These are phyloP conservation scores for Gandaritis pyraliata DNA, from an alignment of 2,888 invertebrate genomes.

Conservation along the genomic window DNA sequence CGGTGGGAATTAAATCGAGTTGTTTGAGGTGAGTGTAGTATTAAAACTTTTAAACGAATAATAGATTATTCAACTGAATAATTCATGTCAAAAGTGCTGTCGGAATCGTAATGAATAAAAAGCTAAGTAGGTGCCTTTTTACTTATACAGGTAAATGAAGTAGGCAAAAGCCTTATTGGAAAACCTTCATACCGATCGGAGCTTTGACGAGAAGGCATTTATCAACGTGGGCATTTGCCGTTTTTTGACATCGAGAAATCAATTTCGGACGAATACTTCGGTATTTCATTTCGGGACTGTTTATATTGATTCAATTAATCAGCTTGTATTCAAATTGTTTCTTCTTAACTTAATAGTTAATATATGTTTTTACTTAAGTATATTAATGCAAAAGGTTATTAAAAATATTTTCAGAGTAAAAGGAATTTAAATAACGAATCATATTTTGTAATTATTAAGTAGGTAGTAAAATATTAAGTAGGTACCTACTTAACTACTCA, in stretches of 20 bases:
- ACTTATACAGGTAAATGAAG: background rate
- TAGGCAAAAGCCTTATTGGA: slow-evolving; percentile 6
- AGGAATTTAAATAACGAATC: too few relatives aligned
- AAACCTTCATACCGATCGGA: slow-evolving; percentile 1
- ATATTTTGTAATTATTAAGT: too few relatives aligned
- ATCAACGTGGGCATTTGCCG: slow-evolving; percentile 5
- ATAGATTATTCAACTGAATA: slow-evolving; percentile 8
- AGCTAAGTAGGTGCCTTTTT: background rate
- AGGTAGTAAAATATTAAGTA: too few relatives aligned
- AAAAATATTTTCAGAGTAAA: too few relatives aligned
- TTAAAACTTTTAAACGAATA: slow-evolving; percentile 18
- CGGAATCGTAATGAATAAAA: background rate
- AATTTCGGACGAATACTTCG: slow-evolving; percentile 10
- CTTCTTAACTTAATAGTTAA: too few relatives aligned
- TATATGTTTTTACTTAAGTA: too few relatives aligned
- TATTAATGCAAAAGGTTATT: too few relatives aligned
- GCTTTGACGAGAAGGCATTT: slow-evolving; percentile 1
- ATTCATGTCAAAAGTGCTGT: background rate
- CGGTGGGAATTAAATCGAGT: slow-evolving; percentile 26
- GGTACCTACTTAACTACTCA: too few relatives aligned
- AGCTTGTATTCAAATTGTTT: too few relatives aligned
- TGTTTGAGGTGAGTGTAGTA: slow-evolving; percentile 32
- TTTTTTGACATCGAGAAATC: slow-evolving; percentile 6
- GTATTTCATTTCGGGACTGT: slow-evolving; percentile 9
- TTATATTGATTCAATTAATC: too few relatives aligned